Evolutionary conservation across 2,797 vertebrate genomes (phyloP), one percentile per base, ranked within the genome.

Genomic region (Hypotaenidia philippensis): DNA sequence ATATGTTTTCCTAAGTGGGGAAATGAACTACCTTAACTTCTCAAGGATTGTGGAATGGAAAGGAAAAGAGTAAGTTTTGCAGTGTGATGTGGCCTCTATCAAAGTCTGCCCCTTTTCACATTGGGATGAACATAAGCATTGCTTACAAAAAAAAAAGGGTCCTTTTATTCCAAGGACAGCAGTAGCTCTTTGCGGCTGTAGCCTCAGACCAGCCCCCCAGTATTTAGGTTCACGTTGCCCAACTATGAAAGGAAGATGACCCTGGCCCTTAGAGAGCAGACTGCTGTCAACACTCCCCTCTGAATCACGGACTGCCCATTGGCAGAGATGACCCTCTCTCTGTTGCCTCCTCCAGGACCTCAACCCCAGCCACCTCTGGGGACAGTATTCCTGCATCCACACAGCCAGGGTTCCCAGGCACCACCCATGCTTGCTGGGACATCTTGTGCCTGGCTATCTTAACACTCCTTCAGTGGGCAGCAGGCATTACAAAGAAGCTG

Each of bases 1-100:
- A 15, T 99, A 99, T 50, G 96, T 99, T 47, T 98, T 99, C 93
- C 98, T 98, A 75, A 99, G 99, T 7, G 99, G 99, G 52, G 97
- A 98, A 70, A 96, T 97, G 2, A 97, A 89, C 97, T 99, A 99
- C 95, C 96, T 97, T 64, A 98, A 99, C 97, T 99, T 99, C 97
- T 97, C 99, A 50, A 97, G 97, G 96, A 98, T 99, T 82, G 98
- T 98, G 93, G 97, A 98, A 36, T 99, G 99, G 99, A 99, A 98
- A 13, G 98, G 98, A 61, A 92, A 98, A 97, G 99, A 98, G 99
- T 99, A 98, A 98, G 96, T 96, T 57, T 82, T 61, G 13, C 34
- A 17, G 4, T 4, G 5, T 59, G 6, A 3, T 25, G 6, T 45
- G 57, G 31, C 22, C 10, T 71, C 38, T 61, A 23, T 71, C 60